A percentile compares a stretch with the other conserved stretches of the same genome.
phyloP scores from a whole-genome alignment of 2,113 vertebrate species.

The Rhodinocichla rosea region DNA sequence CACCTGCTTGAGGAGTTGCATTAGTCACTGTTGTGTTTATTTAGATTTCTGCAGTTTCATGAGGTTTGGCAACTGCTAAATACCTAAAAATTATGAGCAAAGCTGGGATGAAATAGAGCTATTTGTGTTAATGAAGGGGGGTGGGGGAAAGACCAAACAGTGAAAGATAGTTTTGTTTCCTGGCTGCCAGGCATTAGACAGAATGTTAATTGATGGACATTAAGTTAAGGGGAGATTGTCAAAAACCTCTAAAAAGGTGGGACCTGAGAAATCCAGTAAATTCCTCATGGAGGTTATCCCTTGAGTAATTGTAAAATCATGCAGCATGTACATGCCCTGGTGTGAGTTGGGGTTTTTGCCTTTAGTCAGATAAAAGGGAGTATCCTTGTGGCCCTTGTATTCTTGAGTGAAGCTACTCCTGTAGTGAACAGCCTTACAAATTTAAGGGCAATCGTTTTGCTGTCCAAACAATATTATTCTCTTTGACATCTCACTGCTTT shows the following conservation, averaged over 20 bases:
- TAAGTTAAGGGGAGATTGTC: not conserved
- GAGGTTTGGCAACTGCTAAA: not conserved
- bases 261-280: not conserved
- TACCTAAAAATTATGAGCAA: not conserved
- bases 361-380: not conserved
- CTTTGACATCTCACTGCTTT: not conserved
- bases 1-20: not conserved
- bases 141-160: not conserved
- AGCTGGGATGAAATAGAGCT: not conserved
- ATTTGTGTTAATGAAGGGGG: not conserved
- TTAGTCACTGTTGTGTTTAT: not conserved
- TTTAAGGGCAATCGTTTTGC: not conserved
- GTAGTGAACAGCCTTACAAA: not conserved
- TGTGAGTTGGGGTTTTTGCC: not conserved
- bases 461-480: not conserved
- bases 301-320: not conserved
- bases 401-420: not conserved
- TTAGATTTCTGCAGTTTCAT: not conserved
- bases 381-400: not conserved
- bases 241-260: not conserved
- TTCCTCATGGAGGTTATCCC: not conserved
- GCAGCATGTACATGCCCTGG: not conserved
- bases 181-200: accelerated
- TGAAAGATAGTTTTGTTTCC: not conserved
- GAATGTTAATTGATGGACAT: not conserved